These are phyloP conservation scores for Urocynchramus pylzowi DNA, from an alignment of 2,113 vertebrate genomes.

Conservation along the genomic window DNA sequence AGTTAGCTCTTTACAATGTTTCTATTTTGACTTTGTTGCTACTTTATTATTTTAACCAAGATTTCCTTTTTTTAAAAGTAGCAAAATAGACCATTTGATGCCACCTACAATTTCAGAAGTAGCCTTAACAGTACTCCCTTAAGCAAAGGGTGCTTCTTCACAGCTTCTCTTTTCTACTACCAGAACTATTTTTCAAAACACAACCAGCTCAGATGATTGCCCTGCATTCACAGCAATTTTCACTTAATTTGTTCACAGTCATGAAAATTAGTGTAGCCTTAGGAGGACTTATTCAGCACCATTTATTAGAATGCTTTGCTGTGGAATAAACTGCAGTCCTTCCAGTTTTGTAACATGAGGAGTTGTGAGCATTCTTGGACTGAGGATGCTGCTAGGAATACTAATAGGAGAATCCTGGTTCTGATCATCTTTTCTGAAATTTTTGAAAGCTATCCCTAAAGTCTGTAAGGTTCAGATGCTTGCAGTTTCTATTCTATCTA, in stretches of 20 bases:
- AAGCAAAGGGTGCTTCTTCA: neutral
- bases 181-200: constrained; percentile 32
- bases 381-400: neutral
- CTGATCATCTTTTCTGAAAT: neutral
- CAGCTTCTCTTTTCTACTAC: neutral
- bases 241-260: neutral
- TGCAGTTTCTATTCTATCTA: neutral
- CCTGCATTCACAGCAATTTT: constrained; percentile 19
- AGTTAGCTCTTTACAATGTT: neutral
- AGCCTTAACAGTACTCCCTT: neutral
- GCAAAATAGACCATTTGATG: neutral
- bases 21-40: neutral
- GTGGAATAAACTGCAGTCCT: neutral
- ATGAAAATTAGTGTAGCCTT: constrained; percentile 17
- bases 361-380: neutral
- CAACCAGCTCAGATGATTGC: neutral
- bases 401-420: constrained; percentile 5
- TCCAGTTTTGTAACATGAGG: neutral
- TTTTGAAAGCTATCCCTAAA: constrained; percentile 8
- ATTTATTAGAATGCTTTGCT: constrained; percentile 8
- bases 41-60: neutral
- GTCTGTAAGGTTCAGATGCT: neutral
- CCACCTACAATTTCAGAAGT: neutral
- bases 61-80: neutral
- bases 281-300: neutral